Conservation (phyloP, 2,888 invertebrate species). For the Phorcus lineatus region DNA sequence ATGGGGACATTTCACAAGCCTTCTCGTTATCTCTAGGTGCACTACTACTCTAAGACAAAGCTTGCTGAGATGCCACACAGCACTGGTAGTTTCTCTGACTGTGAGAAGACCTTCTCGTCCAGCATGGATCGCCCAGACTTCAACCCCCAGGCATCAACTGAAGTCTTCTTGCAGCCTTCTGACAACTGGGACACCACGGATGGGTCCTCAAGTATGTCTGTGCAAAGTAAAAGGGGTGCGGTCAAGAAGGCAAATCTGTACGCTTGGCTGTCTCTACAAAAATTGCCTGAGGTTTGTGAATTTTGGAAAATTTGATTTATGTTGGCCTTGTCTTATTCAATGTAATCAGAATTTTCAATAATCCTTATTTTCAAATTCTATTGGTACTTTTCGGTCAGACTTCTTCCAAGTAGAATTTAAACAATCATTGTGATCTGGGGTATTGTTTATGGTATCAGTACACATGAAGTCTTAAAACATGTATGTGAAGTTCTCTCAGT, state of each 20-base stretch:
- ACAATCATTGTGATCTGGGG: too few species aligned
- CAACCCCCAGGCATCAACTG: constrained; percentile 17
- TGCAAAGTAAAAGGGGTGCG: constrained; percentile 34
- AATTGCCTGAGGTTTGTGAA: constrained; percentile 84
- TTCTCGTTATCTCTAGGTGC: constrained; percentile 60
- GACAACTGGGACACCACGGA: background rate
- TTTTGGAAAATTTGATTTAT: background rate
- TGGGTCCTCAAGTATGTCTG: background rate
- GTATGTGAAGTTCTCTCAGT: too few species aligned
- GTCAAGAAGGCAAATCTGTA: constrained; percentile 88
- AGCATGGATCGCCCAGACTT: background rate
- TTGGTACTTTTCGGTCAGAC: too few species aligned
- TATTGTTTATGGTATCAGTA: too few species aligned
- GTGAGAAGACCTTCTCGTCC: background rate
- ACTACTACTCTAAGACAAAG: constrained; percentile 74
- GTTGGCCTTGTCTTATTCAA: background rate
- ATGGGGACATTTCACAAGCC: background rate
- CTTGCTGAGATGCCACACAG: background rate
- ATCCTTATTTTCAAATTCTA: background rate
- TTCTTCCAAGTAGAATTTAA: too few species aligned
- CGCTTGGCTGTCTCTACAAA: constrained; percentile 97
- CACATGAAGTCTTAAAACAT: too few species aligned
- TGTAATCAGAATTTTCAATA: background rate
- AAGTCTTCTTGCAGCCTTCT: background rate
- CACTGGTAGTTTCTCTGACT: background rate